phyloP scores from a whole-genome alignment of 2,113 vertebrate species.

The Zapornia atra region DNA sequence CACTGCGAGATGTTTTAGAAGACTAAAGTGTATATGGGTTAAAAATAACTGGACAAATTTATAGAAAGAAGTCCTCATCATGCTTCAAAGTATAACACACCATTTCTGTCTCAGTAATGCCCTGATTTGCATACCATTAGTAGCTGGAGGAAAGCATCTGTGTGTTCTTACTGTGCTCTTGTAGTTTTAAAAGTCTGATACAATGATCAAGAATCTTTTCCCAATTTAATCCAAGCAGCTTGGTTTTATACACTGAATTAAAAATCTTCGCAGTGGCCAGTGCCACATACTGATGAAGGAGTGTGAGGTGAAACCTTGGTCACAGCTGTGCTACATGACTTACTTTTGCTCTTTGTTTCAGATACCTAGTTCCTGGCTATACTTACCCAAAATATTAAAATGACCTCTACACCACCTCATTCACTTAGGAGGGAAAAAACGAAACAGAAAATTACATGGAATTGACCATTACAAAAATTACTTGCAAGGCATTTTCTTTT shows the following conservation, averaged over 20 bases:
- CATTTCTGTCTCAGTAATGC: background rate
- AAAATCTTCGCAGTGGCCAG: background rate
- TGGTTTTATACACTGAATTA: background rate
- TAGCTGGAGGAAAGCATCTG: background rate
- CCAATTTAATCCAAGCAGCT: background rate
- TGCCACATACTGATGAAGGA: background rate
- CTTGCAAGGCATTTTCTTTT: constrained; percentile 65
- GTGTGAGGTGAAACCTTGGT: background rate
- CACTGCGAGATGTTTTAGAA: background rate
- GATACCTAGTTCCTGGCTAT: constrained; percentile 27
- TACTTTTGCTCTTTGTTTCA: constrained; percentile 34
- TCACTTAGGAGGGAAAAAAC: constrained; percentile 2
- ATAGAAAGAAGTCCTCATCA: background rate
- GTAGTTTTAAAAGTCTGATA: background rate
- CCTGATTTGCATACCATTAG: background rate
- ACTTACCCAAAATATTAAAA: constrained; percentile 73
- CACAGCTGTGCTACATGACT: constrained; percentile 37
- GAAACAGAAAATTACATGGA: constrained; percentile 55
- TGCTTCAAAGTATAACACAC: background rate
- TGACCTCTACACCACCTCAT: constrained; percentile 28
- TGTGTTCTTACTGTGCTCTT: background rate
- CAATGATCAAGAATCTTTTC: background rate
- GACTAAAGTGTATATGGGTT: background rate
- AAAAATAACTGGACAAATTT: background rate
- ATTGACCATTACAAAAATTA: constrained; percentile 66